A percentile compares a stretch with the other conserved stretches of the same genome.
Conservation (phyloP, 2,888 invertebrate genomes). For the Eupithecia subumbrata region DNA sequence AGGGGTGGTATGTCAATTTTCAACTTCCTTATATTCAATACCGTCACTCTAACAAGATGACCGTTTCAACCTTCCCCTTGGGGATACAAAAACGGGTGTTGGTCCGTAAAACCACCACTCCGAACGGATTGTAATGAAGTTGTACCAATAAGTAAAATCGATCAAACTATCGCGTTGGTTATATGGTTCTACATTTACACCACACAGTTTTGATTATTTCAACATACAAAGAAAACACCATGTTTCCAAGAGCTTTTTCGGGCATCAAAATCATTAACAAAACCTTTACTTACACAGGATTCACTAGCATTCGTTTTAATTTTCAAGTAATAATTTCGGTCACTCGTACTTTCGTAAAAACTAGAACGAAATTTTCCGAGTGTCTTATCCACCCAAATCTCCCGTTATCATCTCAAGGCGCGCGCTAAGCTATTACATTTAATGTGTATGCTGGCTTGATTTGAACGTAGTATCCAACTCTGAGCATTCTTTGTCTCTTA, state of each 20-base stretch:
- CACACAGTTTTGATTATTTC: background rate
- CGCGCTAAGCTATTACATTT: conserved; percentile 78
- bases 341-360: background rate
- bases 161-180: background rate
- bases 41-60: background rate
- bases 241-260: background rate
- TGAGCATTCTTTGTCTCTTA: conserved; percentile 76
- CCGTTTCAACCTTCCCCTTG: background rate
- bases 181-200: background rate
- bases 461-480: conserved; percentile 84
- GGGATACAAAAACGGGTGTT: background rate
- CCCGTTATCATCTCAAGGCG: conserved; percentile 66
- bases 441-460: conserved; percentile 80
- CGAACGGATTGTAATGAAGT: background rate
- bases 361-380: background rate
- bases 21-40: background rate
- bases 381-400: conserved; percentile 53
- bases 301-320: background rate
- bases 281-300: background rate
- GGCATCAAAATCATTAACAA: background rate
- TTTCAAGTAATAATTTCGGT: background rate
- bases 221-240: background rate
- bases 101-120: background rate
- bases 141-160: background rate
- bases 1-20: background rate